These are phyloP conservation scores for Acleris laterana DNA, from an alignment of 2,888 invertebrate species.

Conservation along the genomic window DNA sequence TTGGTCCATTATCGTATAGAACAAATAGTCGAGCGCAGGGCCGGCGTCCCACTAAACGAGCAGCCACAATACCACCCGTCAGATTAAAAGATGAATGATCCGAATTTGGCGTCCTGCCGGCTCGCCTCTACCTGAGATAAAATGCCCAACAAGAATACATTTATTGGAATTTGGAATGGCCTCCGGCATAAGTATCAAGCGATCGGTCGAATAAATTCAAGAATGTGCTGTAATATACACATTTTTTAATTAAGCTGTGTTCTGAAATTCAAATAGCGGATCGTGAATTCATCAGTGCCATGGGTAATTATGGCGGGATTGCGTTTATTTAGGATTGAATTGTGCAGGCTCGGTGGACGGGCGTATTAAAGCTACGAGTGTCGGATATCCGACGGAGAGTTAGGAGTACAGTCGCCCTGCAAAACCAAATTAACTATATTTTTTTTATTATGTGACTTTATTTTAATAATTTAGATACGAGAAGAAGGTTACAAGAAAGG, in stretches of 20 bases:
- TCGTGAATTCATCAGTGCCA: constrained; percentile 74
- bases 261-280: constrained; percentile 60
- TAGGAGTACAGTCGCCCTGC: constrained; percentile 62
- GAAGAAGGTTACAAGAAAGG: too few relatives aligned
- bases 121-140: constrained; percentile 66
- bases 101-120: constrained; percentile 65
- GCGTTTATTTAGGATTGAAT: constrained; percentile 77
- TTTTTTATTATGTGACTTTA: too few relatives aligned
- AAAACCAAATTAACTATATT: not conserved
- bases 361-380: constrained; percentile 72
- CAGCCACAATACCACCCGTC: constrained; percentile 77
- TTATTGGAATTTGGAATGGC: constrained; percentile 40
- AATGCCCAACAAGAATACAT: constrained; percentile 47
- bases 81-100: constrained; percentile 83
- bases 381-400: constrained; percentile 76
- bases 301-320: constrained; percentile 75
- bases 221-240: constrained; percentile 53
- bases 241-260: constrained; percentile 67
- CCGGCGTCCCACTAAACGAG: constrained; percentile 52
- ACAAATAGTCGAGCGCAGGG: constrained; percentile 51
- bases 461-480: too few relatives aligned
- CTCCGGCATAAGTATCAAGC: constrained; percentile 22
- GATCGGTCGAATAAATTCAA: constrained; percentile 35
- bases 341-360: constrained; percentile 64
- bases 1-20: constrained; percentile 41